These are phyloP conservation scores for Picus viridis DNA, from an alignment of 2,797 vertebrate genomes.

Conservation along the genomic window DNA sequence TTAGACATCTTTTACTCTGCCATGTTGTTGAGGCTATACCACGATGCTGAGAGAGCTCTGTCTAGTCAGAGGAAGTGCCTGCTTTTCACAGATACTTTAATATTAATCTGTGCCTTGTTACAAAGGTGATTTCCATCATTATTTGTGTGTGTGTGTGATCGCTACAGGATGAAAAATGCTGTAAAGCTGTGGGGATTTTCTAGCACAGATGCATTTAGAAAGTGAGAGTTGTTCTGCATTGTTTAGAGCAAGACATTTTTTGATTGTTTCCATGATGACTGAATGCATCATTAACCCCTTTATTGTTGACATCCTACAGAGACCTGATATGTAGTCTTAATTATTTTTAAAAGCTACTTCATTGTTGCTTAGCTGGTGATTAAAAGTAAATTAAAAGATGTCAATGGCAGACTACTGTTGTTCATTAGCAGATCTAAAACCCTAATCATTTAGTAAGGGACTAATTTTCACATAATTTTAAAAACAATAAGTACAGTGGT, in stretches of 20 bases:
- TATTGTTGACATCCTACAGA: conserved; percentile 85
- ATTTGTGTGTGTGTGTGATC: conserved; percentile 36
- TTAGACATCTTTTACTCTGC: background rate
- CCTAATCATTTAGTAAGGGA: conserved; percentile 82
- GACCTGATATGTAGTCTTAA: conserved; percentile 85
- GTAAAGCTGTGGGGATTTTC: conserved; percentile 72
- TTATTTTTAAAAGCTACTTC: conserved; percentile 87
- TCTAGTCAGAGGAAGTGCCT: conserved; percentile 45
- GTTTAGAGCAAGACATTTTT: conserved; percentile 76
- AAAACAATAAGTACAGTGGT: conserved; percentile 82
- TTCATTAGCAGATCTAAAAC: conserved; percentile 82
- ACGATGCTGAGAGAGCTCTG: conserved; percentile 40
- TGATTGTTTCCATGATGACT: conserved; percentile 80
- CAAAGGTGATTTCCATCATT: conserved; percentile 52
- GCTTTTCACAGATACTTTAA: conserved; percentile 58
- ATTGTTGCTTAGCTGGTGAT: conserved; percentile 86
- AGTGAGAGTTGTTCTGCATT: conserved; percentile 74
- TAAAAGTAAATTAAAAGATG: conserved; percentile 86
- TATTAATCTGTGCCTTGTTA: conserved; percentile 68
- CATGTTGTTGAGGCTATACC: conserved; percentile 26
- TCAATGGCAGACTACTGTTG: conserved; percentile 81
- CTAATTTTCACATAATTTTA: conserved; percentile 84
- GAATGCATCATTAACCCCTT: conserved; percentile 86
- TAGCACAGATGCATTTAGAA: conserved; percentile 77
- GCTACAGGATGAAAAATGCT: conserved; percentile 70